Conservation (phyloP, 1,140 invertebrate genomes). For the Laodelphax striatellus region DNA sequence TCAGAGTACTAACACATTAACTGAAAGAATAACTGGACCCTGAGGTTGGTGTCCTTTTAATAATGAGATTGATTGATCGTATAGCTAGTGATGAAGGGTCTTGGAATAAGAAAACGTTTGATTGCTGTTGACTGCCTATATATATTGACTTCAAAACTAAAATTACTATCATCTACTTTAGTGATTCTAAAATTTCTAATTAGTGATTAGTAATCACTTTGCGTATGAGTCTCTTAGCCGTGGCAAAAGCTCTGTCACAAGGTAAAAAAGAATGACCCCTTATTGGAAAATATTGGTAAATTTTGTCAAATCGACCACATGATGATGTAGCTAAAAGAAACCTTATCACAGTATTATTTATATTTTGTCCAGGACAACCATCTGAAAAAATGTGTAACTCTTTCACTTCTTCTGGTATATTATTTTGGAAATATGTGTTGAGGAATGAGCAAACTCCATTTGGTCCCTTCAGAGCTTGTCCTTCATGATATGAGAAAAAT, state of each 20-base stretch:
- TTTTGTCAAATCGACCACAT: constrained; percentile 6
- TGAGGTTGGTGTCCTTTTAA: too few species aligned
- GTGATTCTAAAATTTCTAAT: too few species aligned
- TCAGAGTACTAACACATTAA: too few species aligned
- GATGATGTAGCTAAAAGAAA: constrained; percentile 11
- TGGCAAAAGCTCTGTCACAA: constrained; percentile 9
- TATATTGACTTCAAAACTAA: too few species aligned
- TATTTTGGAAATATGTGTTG: constrained; percentile 15
- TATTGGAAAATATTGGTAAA: constrained; percentile 6
- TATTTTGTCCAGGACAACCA: constrained; percentile 16
- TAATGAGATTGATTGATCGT: too few species aligned
- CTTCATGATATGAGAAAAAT: constrained; percentile 24
- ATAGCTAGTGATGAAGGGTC: too few species aligned
- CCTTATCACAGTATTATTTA: constrained; percentile 12
- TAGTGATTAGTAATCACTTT: too few species aligned
- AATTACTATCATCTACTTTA: too few species aligned
- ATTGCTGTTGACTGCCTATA: too few species aligned
- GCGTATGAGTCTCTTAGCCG: too few species aligned
- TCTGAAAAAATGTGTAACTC: constrained; percentile 25
- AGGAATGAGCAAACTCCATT: constrained; percentile 21
- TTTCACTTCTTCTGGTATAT: constrained; percentile 16
- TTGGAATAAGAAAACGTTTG: too few species aligned
- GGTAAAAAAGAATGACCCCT: background rate
- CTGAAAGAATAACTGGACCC: too few species aligned
- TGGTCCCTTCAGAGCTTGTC: constrained; percentile 19